Evolutionary conservation across 30 jellyfish, hydroid and myxozoan species (phyloP), one percentile per base, ranked within the genome.

Genomic region (Hydra vulgaris): DNA sequence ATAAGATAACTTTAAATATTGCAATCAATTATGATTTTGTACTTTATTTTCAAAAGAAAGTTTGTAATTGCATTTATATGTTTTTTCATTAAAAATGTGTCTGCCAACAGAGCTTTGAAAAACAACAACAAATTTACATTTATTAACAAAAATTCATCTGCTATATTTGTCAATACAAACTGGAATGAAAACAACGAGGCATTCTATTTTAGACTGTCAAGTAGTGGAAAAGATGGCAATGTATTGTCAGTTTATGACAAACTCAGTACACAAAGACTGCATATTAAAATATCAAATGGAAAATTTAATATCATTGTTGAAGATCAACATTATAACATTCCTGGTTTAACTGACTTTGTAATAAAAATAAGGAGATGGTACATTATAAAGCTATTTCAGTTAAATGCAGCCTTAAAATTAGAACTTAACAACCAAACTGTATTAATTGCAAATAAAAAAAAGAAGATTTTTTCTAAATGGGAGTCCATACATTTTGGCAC

Each of bases 391-490:
- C 16, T 68, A 16, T 1, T 68, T 15, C 75, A 68, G 15, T 15
- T 68, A 16, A 68, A 5, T 1, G 27, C 16, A 16, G 75, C 75
- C 27, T 68, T 68, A 68, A 68, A 68, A 68, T 3, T 68, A 68
- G 75, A 68, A 68, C 26, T 68, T 8, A 68, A 68, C 75, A 20
- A 68, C 7, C 75, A 68, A 23, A 23, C 75, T n/a, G 75, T 68
- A 20, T 3, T 68, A n/a, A 68, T 68, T 23, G 75, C 75, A 68
- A 68, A 7, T 3, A 68, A 15, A 23, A 68, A 68, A 68, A n/a
- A 15, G 8, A 23, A 20, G 16, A 12, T 40, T 40, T 5, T 40
- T 40, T 20, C 25, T 3, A 68, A 68, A n/a, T 68, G 75, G 75
- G 8, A 68, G 16, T n/a, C 25, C 4, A 68, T 68, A 68, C 75